Evolutionary conservation across 2,797 vertebrate genomes (phyloP).

Genomic region (Chelmon rostratus): DNA sequence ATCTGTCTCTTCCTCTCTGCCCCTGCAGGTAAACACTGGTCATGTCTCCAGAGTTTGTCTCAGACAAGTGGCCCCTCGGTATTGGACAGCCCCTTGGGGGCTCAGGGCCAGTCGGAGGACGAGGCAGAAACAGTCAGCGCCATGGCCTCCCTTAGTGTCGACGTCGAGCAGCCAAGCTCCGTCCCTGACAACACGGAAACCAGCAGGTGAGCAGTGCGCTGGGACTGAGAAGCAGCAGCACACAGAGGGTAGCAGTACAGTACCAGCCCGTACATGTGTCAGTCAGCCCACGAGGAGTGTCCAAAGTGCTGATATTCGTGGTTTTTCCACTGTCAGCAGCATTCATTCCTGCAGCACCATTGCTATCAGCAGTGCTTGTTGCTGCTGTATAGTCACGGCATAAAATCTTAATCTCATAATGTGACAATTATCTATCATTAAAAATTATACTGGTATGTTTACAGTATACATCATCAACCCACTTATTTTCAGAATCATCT

Average conservation of each 20-base stretch:
- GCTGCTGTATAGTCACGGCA: too few species aligned
- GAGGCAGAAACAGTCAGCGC: slow-evolving; percentile 95
- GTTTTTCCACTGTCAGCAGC: not conserved
- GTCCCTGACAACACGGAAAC: slow-evolving; percentile 66
- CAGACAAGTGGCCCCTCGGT: slow-evolving; percentile 86
- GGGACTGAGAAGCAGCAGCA: not conserved
- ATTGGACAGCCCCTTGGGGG: slow-evolving; percentile 83
- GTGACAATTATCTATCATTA: too few species aligned
- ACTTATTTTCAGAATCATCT: too few species aligned
- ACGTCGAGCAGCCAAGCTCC: slow-evolving; percentile 85
- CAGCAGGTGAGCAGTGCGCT: slow-evolving; percentile 75
- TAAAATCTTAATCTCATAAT: too few species aligned
- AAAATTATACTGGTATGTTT: too few species aligned
- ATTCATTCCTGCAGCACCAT: too few species aligned
- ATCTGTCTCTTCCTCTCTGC: not conserved
- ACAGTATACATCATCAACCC: too few species aligned
- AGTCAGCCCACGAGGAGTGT: not conserved
- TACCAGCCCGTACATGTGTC: not conserved
- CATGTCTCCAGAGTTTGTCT: slow-evolving; percentile 87
- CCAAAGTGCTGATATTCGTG: not conserved
- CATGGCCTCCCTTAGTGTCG: slow-evolving; percentile 95
- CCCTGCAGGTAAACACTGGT: slow-evolving; percentile 92
- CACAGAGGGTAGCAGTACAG: not conserved
- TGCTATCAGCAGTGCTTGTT: too few species aligned
- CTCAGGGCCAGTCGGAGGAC: slow-evolving; percentile 86